A percentile compares a stretch with the other conserved stretches of the same genome.
These are phyloP conservation scores for Alces alces DNA, from an alignment of 2,113 vertebrate genomes.

Conservation along the genomic window DNA sequence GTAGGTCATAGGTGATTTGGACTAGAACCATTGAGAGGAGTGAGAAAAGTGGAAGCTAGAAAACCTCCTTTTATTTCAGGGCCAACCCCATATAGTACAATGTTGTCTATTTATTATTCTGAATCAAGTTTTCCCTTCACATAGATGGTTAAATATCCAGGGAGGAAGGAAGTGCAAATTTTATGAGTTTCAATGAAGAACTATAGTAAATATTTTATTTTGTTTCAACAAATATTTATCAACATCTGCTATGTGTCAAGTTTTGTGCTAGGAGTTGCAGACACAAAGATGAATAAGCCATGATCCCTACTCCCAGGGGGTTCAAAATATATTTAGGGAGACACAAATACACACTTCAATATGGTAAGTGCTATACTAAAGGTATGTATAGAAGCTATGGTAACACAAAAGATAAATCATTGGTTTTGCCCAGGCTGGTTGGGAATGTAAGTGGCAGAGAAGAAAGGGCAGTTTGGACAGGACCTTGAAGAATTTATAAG, in stretches of 20 bases:
- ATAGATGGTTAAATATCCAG: constrained; percentile 21
- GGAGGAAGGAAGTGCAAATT: constrained; percentile 45
- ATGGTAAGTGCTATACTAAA: neutral
- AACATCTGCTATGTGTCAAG: constrained; percentile 58
- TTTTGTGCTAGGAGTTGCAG: constrained; percentile 19
- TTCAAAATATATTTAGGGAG: neutral
- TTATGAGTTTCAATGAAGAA: constrained; percentile 54
- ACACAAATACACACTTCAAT: neutral
- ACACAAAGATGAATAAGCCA: constrained; percentile 43
- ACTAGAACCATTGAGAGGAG: neutral
- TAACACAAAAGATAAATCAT: neutral
- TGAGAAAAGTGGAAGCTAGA: neutral
- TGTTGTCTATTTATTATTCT: neutral
- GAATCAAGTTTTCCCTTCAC: constrained; percentile 14
- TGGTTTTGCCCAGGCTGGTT: neutral
- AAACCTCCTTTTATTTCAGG: neutral
- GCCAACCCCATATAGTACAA: neutral
- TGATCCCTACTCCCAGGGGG: neutral
- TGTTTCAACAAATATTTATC: constrained; percentile 63
- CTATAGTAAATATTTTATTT: constrained; percentile 65
- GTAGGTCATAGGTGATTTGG: neutral
- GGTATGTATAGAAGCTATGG: neutral
- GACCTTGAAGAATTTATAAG: neutral
- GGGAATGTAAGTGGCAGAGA: neutral
- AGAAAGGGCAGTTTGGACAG: neutral